Base-by-base conservation (phyloP, 2,113 vertebrate genomes). In the Brevimyrus niger region DNA sequence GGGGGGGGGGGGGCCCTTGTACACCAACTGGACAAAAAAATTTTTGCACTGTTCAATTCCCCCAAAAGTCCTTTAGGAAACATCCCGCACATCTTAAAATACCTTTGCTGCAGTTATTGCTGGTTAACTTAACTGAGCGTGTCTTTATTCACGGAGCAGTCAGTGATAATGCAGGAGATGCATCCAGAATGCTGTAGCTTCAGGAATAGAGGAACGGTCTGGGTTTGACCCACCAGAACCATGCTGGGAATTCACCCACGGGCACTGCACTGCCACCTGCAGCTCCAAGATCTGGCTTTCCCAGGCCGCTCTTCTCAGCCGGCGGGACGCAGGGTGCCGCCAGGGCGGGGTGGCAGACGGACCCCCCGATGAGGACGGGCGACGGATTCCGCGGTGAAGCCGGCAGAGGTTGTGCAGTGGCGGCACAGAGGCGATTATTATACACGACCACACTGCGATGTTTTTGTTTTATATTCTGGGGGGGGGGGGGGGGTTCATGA, bases 271-370 rank as follows among this genome's bases (percentile, higher is more conserved):
- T 48, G 76, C 42, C 48, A 51, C 65, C 88, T 90, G 87, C 87
- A 86, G 61, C 88, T 88, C 53, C 50, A 88, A 88, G 50, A 15
- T 47, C 87, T 88, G 80, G 65, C 82, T 86, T 90, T 90, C 84
- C 87, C 61, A 27, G 4, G 44, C n/a, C 15, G 46, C 46, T 76
- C 61, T 65, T 44, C 69, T 58, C 23, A 8, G 46, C 47, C 9
- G 47, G 51, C 3, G 35, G 35, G 35, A 31, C 38, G 13, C 19
- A n/a, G 53, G 89, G 13, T 11, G 21, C 53, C 10, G 51, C 87
- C 58, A 76, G 50, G 23, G 51, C 7, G 51, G 89, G 19, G 11
- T 19, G 7, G 55, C 35, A 88, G 44, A 84, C 8, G 10, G 58
- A 44, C 10, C 89, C 51, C 73, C 87, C 47, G 8, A n/a, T 1